These are phyloP conservation scores for Xiphophorus couchianus DNA, from an alignment of 2,113 vertebrate genomes.

Conservation along the genomic window DNA sequence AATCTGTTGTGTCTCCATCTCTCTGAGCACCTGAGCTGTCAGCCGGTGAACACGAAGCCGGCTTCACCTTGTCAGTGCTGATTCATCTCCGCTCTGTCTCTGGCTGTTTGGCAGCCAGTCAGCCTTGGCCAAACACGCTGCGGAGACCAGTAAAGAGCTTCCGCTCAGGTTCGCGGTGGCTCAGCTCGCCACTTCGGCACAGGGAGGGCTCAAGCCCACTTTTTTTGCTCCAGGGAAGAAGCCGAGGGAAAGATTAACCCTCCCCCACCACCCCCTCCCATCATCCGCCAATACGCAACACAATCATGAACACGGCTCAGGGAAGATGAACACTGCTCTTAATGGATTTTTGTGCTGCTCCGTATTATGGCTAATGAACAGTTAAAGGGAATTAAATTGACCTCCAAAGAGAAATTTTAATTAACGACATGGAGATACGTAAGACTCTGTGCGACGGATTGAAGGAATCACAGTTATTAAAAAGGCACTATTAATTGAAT, in stretches of 20 bases:
- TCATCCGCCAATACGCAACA: slow-evolving; percentile 4
- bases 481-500: slow-evolving; percentile 78
- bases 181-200: slow-evolving; percentile 39
- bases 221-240: slow-evolving; percentile 28
- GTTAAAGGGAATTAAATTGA: slow-evolving; percentile 79
- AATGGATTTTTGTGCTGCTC: slow-evolving; percentile 42
- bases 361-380: slow-evolving; percentile 71
- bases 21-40: slow-evolving; percentile 76
- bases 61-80: slow-evolving; percentile 73
- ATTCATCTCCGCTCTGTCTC: slow-evolving; percentile 70
- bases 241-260: slow-evolving; percentile 45
- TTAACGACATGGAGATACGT: slow-evolving; percentile 65
- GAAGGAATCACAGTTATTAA: slow-evolving; percentile 76
- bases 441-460: slow-evolving; percentile 55
- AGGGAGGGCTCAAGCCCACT: slow-evolving; percentile 38
- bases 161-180: slow-evolving; percentile 26
- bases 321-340: slow-evolving; percentile 31
- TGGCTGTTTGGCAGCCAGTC: slow-evolving; percentile 73
- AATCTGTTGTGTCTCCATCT: slow-evolving; percentile 75
- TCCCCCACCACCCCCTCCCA: not conserved
- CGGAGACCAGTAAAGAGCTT: slow-evolving; percentile 57
- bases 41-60: slow-evolving; percentile 56
- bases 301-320: not conserved
- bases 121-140: slow-evolving; percentile 67
- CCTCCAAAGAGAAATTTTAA: slow-evolving; percentile 78